Base-by-base conservation (phyloP, 2,797 vertebrate species). In the Anabacerthia variegaticeps region DNA sequence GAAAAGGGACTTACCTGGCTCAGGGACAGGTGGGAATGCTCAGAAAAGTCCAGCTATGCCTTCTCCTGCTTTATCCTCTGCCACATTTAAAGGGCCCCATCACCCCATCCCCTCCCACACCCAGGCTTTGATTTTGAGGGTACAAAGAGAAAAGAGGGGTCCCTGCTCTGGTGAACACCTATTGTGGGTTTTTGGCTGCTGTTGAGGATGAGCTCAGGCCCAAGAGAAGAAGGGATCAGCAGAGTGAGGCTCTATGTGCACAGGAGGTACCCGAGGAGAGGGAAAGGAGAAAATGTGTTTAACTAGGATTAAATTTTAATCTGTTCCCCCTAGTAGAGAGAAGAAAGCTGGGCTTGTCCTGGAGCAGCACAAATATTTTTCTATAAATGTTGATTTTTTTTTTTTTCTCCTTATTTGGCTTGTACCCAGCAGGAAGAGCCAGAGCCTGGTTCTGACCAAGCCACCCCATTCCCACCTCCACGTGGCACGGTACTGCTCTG, bases 231-330 rank as follows among this genome's bases (percentile, higher is more conserved):
- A 56, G 23, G 1, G 6, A 52, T 63, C 48, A 30, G 36, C 14
- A 10, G 73, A 30, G 34, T 2, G 6, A 80, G 84, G 67, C 66
- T 27, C 3, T 30, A 32, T 32, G 1, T 49, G 44, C 51, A 18
- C 67, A 39, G 51, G 61, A 71, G 48, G 61, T n/a, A 65, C 69
- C 36, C 8, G 1, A 51, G 22, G 74, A 78, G 55, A 85, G 20
- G 48, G 44, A 73, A 82, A 87, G 74, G 84, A 93, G 63, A 85
- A 93, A 91, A 93, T 24, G 63, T 55, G 39, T 94, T 96, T 91
- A 95, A 62, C 51, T 8, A 73, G 80, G 91, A 92, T 93, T 93
- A 76, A 66, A 36, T 82, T 91, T 85, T 91, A 93, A 96, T 91
- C 92, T 89, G 39, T 44, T 67, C 39, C 63, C 62, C 51, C 18